These are phyloP conservation scores for Andrena cerasifolii DNA, from an alignment of 1,140 invertebrate species.

Conservation along the genomic window DNA sequence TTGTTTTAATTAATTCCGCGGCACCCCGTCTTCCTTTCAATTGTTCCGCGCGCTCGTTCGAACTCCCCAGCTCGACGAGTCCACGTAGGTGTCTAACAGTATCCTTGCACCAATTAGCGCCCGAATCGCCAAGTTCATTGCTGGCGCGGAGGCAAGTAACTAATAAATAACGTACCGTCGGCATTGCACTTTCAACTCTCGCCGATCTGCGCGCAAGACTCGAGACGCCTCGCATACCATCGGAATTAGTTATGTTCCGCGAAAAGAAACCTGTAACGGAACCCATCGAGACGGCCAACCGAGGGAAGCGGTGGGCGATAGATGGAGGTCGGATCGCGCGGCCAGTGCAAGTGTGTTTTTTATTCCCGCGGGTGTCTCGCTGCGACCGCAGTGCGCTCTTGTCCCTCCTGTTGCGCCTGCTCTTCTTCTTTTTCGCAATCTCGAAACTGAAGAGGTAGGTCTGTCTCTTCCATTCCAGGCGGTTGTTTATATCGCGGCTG, in stretches of 20 bases:
- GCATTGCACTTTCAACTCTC: too few relatives aligned
- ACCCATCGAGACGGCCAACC: too few relatives aligned
- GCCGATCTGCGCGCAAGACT: too few relatives aligned
- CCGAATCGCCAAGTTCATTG: slow-evolving; percentile 13
- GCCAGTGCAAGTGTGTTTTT: slow-evolving; percentile 32
- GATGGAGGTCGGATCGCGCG: neutral
- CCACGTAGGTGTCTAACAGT: neutral
- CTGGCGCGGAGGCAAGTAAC: too few relatives aligned
- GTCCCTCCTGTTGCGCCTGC: neutral
- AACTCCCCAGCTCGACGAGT: slow-evolving; percentile 1
- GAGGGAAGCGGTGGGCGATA: too few relatives aligned
- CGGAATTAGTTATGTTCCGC: too few relatives aligned
- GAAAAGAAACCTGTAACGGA: too few relatives aligned
- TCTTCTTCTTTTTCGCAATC: slow-evolving; percentile 36
- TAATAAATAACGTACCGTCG: too few relatives aligned
- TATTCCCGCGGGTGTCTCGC: slow-evolving; percentile 9
- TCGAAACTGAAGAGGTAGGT: slow-evolving; percentile 49
- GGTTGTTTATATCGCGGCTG: slow-evolving; percentile 64
- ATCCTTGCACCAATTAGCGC: slow-evolving; percentile 19
- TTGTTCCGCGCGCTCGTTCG: slow-evolving; percentile 20
- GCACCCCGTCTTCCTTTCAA: neutral
- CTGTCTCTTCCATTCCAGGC: slow-evolving; percentile 53
- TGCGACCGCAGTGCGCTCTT: neutral
- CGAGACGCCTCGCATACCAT: too few relatives aligned
- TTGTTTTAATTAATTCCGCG: slow-evolving; percentile 43